These are phyloP conservation scores for Fregetta grallaria DNA, from an alignment of 2,113 vertebrate genomes.

Conservation along the genomic window DNA sequence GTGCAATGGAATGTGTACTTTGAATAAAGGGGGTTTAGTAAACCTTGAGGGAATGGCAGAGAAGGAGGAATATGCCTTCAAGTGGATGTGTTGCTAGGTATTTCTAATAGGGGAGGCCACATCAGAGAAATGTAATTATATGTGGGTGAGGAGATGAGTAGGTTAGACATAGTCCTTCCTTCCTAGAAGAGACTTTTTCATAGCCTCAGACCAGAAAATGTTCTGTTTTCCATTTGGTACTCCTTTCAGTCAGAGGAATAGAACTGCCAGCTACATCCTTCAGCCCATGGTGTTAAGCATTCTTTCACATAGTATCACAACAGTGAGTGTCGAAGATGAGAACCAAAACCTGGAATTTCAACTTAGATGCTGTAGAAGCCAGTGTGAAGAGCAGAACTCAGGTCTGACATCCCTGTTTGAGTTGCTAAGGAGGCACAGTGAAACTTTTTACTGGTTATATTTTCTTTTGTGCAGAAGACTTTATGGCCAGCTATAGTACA, in stretches of 20 bases:
- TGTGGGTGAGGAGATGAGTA: background rate
- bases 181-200: background rate
- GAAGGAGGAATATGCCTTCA: background rate
- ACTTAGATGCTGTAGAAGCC: background rate
- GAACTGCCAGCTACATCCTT: background rate
- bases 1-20: background rate
- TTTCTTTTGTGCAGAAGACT: background rate
- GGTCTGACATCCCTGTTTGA: background rate
- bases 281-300: background rate
- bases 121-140: background rate
- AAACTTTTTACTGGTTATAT: background rate
- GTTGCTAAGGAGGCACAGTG: background rate
- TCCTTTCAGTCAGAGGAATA: background rate
- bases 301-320: background rate
- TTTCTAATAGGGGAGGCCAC: background rate
- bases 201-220: background rate
- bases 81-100: background rate
- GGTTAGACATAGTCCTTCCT: background rate
- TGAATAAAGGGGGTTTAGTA: background rate
- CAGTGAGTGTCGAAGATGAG: fast-evolving
- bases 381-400: background rate
- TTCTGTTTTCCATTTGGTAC: background rate
- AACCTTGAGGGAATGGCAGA: background rate
- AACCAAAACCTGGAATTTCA: background rate
- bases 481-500: background rate